Evolutionary conservation across 2,113 vertebrate genomes (phyloP).

Genomic region (Forbesichthys papilliferus): DNA sequence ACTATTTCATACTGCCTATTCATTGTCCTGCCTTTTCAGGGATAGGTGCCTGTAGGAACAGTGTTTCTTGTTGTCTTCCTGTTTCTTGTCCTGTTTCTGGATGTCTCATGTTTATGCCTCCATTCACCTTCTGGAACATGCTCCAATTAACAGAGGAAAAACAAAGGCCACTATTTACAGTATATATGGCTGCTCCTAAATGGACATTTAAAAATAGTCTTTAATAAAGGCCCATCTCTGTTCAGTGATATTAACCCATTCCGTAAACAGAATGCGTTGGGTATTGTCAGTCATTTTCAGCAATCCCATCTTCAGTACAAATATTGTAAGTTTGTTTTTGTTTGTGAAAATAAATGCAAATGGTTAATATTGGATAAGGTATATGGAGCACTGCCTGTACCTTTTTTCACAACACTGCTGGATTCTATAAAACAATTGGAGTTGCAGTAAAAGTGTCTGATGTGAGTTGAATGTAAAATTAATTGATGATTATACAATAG

Average conservation of each 20-base stretch:
- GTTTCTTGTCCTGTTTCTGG: conserved; percentile 38
- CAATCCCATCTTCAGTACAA: not conserved
- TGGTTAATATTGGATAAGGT: not conserved
- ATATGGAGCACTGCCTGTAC: not conserved
- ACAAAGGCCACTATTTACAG: conserved; percentile 42
- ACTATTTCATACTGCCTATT: conserved; percentile 24
- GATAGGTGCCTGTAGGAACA: conserved; percentile 31
- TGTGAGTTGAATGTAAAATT: too few species aligned
- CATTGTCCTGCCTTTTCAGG: conserved; percentile 22
- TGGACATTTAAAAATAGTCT: conserved; percentile 11
- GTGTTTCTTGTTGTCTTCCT: conserved; percentile 10
- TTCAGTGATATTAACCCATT: not conserved
- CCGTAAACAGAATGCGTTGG: not conserved
- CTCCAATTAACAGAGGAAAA: conserved; percentile 62
- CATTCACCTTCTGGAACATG: conserved; percentile 44
- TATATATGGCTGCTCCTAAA: conserved; percentile 20
- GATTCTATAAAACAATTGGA: too few species aligned
- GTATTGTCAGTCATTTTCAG: not conserved
- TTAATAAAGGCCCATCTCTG: conserved; percentile 23
- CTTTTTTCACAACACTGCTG: not conserved
- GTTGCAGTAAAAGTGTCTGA: too few species aligned
- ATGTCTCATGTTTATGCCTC: conserved; percentile 29
- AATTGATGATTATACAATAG: too few species aligned
- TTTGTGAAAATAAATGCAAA: not conserved
- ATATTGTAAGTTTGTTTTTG: not conserved